phyloP scores from a whole-genome alignment of 2,888 invertebrate species.

The Drosophila demipolita region DNA sequence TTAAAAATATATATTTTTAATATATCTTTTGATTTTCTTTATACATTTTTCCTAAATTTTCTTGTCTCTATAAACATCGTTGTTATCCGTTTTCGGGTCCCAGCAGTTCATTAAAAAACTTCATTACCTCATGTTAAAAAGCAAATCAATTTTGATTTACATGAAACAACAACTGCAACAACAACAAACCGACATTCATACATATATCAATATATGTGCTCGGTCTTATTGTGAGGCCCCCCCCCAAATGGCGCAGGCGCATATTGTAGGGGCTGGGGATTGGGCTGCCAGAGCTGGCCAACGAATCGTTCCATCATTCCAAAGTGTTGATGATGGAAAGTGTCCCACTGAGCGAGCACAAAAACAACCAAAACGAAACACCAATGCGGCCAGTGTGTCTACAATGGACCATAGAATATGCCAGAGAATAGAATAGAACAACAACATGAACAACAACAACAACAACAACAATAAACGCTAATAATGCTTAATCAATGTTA shows the following conservation, averaged over 20 bases:
- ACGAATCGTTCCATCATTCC: conserved; percentile 74
- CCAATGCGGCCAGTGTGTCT: conserved; percentile 46
- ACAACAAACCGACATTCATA: conserved; percentile 7
- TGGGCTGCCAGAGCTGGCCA: conserved; percentile 56
- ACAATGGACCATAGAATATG: conserved; percentile 47
- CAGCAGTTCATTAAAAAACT: conserved; percentile 67
- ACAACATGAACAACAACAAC: conserved; percentile 56
- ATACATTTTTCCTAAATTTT: not conserved
- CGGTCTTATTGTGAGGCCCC: conserved; percentile 26
- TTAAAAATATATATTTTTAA: not conserved
- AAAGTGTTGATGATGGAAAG: conserved; percentile 77
- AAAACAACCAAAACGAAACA: conserved; percentile 39
- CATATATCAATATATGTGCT: conserved; percentile 47
- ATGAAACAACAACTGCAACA: conserved; percentile 36
- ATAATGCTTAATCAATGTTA: conserved; percentile 84
- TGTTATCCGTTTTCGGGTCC: conserved; percentile 17
- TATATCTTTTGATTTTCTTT: not conserved
- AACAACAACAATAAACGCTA: conserved; percentile 74
- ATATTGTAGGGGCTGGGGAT: conserved; percentile 32
- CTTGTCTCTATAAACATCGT: not conserved
- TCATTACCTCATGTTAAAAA: conserved; percentile 53
- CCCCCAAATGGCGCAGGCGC: conserved; percentile 57
- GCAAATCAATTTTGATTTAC: conserved; percentile 77
- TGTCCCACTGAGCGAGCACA: conserved; percentile 75
- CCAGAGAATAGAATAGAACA: conserved; percentile 46